Evolutionary conservation across 2,888 invertebrate genomes (phyloP).

Genomic region (Tinea pellionella): DNA sequence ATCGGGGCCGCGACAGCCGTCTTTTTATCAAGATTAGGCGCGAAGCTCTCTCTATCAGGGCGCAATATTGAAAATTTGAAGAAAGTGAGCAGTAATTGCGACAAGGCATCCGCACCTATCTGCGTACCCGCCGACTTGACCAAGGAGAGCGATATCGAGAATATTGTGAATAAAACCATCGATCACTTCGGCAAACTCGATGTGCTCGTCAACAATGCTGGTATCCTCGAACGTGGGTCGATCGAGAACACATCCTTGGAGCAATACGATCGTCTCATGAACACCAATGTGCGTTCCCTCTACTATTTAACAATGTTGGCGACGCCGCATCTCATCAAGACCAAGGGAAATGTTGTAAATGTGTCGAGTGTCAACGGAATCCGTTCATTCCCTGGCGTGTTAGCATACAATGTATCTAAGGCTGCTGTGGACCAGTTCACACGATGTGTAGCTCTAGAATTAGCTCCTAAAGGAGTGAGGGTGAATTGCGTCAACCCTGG

Average conservation of each 20-base stretch:
- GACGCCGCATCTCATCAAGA: slow-evolving; percentile 84
- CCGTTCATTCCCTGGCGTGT: slow-evolving; percentile 87
- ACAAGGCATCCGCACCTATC: slow-evolving; percentile 55
- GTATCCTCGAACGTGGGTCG: slow-evolving; percentile 81
- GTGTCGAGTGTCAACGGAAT: slow-evolving; percentile 95
- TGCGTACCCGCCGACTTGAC: slow-evolving; percentile 77
- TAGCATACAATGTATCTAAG: slow-evolving; percentile 95
- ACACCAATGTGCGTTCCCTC: slow-evolving; percentile 86
- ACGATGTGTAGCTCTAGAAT: slow-evolving; percentile 88
- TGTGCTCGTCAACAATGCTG: slow-evolving; percentile 92
- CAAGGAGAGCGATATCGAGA: slow-evolving; percentile 78
- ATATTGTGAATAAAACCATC: slow-evolving; percentile 78
- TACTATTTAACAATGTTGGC: slow-evolving; percentile 88
- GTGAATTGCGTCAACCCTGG: slow-evolving; percentile 96
- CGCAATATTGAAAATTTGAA: slow-evolving; percentile 74
- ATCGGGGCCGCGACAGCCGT: slow-evolving; percentile 87
- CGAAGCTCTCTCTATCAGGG: slow-evolving; percentile 77
- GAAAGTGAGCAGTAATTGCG: slow-evolving; percentile 50
- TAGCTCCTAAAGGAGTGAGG: slow-evolving; percentile 84
- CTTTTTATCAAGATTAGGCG: slow-evolving; percentile 80
- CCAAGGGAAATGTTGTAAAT: slow-evolving; percentile 93
- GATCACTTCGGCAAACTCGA: slow-evolving; percentile 81
- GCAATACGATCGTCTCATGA: slow-evolving; percentile 91
- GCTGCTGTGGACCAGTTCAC: slow-evolving; percentile 96
- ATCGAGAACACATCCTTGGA: slow-evolving; percentile 88